Base-by-base conservation (phyloP, 2,113 vertebrate species). In the Pygoscelis antarcticus region DNA sequence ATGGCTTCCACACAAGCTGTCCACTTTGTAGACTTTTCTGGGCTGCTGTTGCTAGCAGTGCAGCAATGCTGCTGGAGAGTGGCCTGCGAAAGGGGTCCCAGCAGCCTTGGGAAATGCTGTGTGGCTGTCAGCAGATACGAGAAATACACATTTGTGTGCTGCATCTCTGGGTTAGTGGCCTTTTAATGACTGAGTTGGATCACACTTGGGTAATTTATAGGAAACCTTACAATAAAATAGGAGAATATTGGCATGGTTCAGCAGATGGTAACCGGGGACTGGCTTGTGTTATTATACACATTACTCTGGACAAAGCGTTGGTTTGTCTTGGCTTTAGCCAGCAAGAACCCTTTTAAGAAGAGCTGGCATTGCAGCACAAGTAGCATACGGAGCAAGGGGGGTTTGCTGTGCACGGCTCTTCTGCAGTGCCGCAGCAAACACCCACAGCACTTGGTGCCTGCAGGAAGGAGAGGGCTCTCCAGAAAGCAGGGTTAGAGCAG, bases 361-460 rank as follows among this genome's bases (percentile, higher is more conserved):
- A 66, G 52, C 42, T 91, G 77, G 10, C 58, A 32, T 74, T 0
- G 0, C 47, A 79, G 52, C 70, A 86, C 42, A 83, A 30, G 21
- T 62, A 79, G 40, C 44, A 54, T 32, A 57, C 0, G 2, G 42
- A 89, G 21, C 30, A 51, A 64, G n/a, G 23, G 10, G 19, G 38
- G 3, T 42, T 74, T 86, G 40, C 49, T 57, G 76, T 61, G 18
- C 44, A 13, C 7, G 0, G 79, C 36, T 76, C 13, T 90, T 58
- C 29, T 44, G 42, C 5, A 1, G 64, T 17, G 3, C 61, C 6
- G 2, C 81, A 79, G 40, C 60, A 58, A 94, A 58, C 26, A 47
- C 44, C 32, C 1, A 1, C 4, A 13, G 40, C 30, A 29, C 1
- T 1, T 30, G 22, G 9, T 61, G 17, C 64, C 81, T 65, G 17